Base-by-base conservation (phyloP, 2,797 vertebrate species). In the Lutjanus argentimaculatus region DNA sequence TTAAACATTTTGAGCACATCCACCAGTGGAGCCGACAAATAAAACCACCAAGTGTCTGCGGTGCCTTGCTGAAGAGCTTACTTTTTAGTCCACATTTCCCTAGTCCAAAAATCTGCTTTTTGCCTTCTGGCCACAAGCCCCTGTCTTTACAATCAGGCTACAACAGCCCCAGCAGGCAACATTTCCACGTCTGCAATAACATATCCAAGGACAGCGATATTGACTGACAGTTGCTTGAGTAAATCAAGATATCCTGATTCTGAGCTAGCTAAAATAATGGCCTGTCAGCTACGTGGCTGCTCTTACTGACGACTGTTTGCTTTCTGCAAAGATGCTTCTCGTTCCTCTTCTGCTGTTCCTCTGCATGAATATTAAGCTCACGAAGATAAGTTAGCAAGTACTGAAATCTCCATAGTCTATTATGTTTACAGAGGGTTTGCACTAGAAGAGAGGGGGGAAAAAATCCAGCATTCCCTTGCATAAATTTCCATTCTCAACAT, bases 401-500 rank as follows among this genome's bases (percentile, higher is more conserved):
- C 30, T 85, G 40, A 82, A 88, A 87, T 85, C 67, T 85, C 77
- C 53, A 67, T 62, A 52, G 79, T 79, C 80, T 79, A 76, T 90
- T 86, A 80, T 90, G 84, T 91, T 89, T 88, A 81, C 83, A 82
- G 70, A 86, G 66, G 43, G 76, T 69, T 82, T 80, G 61, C 58
- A 82, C 53, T 0, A 22, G 58, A 82, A 73, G 55, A 72, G 46
- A 14, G 48, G 14, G 7, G 25, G 17, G 57, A n/a, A 65, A 68
- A 77, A 78, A 82, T 30, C 9, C 72, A 66, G 72, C 70, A 68
- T 76, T 81, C 48, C 63, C 73, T 80, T 71, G 87, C 86, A 92
- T 92, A 87, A 82, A 92, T 92, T 88, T 91, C 75, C 80, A 86
- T 92, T 78, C 76, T 85, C 80, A 73, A 76, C 75, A 81, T 90